A percentile compares a stretch with the other conserved stretches of the same genome.
These are phyloP conservation scores for Daubentonia madagascariensis DNA, from an alignment of 2,113 vertebrate species.

Conservation along the genomic window DNA sequence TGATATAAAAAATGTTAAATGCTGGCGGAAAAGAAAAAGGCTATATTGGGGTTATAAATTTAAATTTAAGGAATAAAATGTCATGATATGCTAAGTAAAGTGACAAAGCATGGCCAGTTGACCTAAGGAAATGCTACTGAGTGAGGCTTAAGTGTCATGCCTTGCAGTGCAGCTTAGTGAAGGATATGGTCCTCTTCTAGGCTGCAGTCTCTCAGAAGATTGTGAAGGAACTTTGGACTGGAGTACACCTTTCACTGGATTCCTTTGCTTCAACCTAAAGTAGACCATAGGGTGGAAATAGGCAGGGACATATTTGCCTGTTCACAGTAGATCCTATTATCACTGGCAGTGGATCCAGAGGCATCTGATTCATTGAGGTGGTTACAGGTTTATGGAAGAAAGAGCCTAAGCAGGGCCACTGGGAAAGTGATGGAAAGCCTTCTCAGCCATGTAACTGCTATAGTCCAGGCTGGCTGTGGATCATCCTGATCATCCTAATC, in stretches of 20 bases:
- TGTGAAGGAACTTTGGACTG: not conserved
- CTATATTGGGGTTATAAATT: not conserved
- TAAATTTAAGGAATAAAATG: not conserved
- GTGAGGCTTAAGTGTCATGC: not conserved
- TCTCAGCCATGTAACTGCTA: not conserved
- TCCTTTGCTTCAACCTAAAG: not conserved
- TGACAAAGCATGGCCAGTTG: not conserved
- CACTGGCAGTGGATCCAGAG: not conserved
- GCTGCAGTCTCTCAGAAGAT: not conserved
- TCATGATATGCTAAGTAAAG: not conserved
- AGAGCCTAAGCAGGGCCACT: not conserved
- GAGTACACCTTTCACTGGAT: not conserved
- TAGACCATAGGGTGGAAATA: not conserved
- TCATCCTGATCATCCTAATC: not conserved
- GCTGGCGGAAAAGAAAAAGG: not conserved
- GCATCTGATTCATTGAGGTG: not conserved
- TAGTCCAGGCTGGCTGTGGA: not conserved
- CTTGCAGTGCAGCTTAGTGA: not conserved
- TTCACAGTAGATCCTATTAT: not conserved
- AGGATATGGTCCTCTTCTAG: not conserved
- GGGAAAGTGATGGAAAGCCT: not conserved
- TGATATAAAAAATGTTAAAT: not conserved
- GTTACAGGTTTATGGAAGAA: not conserved
- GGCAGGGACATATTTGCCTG: not conserved
- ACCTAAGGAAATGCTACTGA: not conserved